These are phyloP conservation scores for Centropus unirufus DNA, from an alignment of 2,113 vertebrate species.

Conservation along the genomic window DNA sequence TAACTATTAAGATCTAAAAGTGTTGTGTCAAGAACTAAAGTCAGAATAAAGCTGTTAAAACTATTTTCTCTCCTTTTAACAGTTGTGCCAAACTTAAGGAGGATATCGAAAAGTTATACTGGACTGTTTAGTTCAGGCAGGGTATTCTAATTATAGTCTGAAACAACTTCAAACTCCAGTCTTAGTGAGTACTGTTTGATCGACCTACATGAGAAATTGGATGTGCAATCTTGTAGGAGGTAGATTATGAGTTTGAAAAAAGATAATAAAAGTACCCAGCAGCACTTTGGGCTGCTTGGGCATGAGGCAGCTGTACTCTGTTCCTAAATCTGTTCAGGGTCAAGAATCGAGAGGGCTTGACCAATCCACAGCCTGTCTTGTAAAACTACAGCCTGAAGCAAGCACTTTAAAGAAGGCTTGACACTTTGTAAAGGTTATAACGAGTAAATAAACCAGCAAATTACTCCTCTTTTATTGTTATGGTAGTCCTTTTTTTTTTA, in stretches of 20 bases:
- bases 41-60: not conserved
- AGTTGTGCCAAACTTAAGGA: not conserved
- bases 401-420: conserved; percentile 83
- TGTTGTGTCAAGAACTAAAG: not conserved
- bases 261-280: conserved; percentile 73
- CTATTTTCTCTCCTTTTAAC: not conserved
- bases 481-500: conserved; percentile 83
- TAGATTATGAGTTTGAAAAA: conserved; percentile 76
- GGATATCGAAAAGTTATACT: not conserved
- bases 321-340: conserved; percentile 86
- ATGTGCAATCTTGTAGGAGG: conserved; percentile 75
- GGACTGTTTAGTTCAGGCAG: not conserved
- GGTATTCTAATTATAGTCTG: not conserved
- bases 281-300: conserved; percentile 76
- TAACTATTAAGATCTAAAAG: not conserved
- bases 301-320: conserved; percentile 73
- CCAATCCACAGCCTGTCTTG: conserved; percentile 85
- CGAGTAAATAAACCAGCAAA: conserved; percentile 89
- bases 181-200: conserved; percentile 50
- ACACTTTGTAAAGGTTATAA: conserved; percentile 92
- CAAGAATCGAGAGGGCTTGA: conserved; percentile 80
- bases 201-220: conserved; percentile 67
- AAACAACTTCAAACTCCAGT: conserved; percentile 41
- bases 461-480: conserved; percentile 93
- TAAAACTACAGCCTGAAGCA: conserved; percentile 90